Conservation (phyloP, 1,140 invertebrate genomes). For the Stratiolaelaps scimitus region DNA sequence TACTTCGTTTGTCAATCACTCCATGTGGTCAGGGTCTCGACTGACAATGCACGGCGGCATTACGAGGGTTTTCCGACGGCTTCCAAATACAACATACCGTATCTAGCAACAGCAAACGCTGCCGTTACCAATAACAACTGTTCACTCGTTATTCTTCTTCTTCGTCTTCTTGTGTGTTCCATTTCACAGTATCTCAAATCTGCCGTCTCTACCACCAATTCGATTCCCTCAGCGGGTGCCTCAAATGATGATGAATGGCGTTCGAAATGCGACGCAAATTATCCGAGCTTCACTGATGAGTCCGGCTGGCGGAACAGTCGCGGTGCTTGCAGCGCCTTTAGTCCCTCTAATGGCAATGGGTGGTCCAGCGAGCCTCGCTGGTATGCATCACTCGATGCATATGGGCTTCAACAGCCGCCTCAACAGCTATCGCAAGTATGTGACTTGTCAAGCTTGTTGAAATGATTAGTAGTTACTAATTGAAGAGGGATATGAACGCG, state of each 20-base stretch:
- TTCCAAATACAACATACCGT: too few species aligned
- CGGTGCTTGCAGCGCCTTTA: background rate
- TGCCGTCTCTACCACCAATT: constrained; percentile 6
- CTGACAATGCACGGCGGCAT: too few species aligned
- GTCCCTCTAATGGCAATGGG: constrained; percentile 21
- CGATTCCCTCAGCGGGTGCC: constrained; percentile 1
- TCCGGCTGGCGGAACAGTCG: constrained; percentile 6
- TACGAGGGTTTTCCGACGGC: too few species aligned
- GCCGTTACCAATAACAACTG: too few species aligned
- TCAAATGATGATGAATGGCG: constrained; percentile 18
- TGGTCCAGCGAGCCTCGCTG: constrained; percentile 5
- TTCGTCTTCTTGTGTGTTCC: too few species aligned
- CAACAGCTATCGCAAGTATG: constrained; percentile 15
- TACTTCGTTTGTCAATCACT: background rate
- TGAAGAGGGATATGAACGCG: too few species aligned
- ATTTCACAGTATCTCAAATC: constrained; percentile 2
- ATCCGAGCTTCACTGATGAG: constrained; percentile 2
- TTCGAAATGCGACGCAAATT: constrained; percentile 20
- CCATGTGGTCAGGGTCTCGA: background rate
- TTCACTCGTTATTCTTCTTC: too few species aligned
- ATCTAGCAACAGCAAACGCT: too few species aligned
- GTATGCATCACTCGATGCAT: constrained; percentile 3
- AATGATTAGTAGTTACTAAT: too few species aligned
- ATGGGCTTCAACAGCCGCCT: constrained; percentile 3
- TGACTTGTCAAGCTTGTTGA: too few species aligned